Conservation (phyloP, 2,113 vertebrate species). For the Myotis davidii region DNA sequence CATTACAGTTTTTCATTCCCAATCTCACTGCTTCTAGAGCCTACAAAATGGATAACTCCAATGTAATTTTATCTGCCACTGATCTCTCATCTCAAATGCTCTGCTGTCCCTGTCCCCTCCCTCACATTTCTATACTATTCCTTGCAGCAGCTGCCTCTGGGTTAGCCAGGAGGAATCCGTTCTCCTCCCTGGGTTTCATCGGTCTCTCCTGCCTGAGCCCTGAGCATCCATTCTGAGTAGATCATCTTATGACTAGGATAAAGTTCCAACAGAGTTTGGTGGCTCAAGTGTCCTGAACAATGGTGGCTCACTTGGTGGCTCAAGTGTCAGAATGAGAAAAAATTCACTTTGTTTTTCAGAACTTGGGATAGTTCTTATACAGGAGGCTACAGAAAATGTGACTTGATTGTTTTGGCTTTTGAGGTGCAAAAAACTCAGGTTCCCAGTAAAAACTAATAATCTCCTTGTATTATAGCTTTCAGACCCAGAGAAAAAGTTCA, state of each 20-base stretch:
- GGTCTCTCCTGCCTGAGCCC: background rate
- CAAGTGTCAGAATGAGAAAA: background rate
- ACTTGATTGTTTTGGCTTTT: background rate
- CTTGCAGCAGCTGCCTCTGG: background rate
- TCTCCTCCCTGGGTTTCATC: background rate
- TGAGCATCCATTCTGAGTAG: background rate
- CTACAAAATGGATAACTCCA: background rate
- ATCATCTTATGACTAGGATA: background rate
- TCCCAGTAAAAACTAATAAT: slow-evolving; percentile 56
- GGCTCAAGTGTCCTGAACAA: background rate
- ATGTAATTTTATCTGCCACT: background rate
- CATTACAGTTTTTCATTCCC: background rate
- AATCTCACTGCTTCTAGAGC: background rate
- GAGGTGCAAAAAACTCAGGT: background rate
- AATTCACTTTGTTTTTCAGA: slow-evolving; percentile 18
- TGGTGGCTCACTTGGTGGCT: too few relatives aligned
- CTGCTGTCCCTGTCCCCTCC: background rate
- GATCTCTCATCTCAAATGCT: background rate
- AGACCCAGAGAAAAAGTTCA: slow-evolving; percentile 40
- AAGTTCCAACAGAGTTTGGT: background rate
- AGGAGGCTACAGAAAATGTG: background rate
- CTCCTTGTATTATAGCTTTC: background rate
- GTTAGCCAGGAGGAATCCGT: background rate
- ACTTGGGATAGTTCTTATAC: background rate
- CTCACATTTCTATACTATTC: background rate